These are phyloP conservation scores for Actinia equina DNA, from an alignment of 64 coral and sea anemone species.

Conservation along the genomic window DNA sequence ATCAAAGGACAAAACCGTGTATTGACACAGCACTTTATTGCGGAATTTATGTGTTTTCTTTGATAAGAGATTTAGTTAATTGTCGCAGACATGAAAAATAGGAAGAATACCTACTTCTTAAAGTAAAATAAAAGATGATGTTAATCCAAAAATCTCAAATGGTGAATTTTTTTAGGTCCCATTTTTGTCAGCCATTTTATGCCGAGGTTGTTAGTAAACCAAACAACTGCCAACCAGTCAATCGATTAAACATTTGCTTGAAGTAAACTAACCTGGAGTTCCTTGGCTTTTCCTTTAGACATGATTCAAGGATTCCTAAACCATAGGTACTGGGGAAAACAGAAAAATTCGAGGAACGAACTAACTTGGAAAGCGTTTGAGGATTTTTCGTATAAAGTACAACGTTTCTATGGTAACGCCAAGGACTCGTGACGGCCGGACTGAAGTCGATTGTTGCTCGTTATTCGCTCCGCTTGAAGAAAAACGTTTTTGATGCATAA, in stretches of 20 bases:
- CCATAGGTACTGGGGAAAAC: not conserved
- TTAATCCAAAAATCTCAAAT: conserved; percentile 1
- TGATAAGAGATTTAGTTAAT: not conserved
- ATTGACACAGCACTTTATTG: conserved; percentile 2
- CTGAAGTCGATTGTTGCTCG: not conserved
- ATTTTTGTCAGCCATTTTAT: not conserved
- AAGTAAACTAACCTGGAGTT: conserved; percentile 39
- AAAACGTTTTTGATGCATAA: no score
- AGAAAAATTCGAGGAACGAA: not conserved
- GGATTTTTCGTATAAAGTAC: conserved; percentile 15
- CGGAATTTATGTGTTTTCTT: not conserved
- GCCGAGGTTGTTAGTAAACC: not conserved
- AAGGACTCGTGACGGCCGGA: not conserved
- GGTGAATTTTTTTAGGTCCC: not conserved
- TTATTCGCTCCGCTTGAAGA: not conserved
- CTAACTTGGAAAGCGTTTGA: not conserved
- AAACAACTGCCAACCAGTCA: not conserved
- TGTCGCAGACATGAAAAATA: not conserved
- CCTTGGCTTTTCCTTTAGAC: conserved; percentile 33
- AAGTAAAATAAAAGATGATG: not conserved
- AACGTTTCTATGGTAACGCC: conserved; percentile 29
- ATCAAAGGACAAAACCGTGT: not conserved
- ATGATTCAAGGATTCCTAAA: conserved; percentile 1
- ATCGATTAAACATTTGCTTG: conserved; percentile 9
- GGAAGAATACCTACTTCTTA: not conserved